Evolutionary conservation across 2,797 vertebrate genomes (phyloP).

Genomic region (Silurus lanzhouensis): DNA sequence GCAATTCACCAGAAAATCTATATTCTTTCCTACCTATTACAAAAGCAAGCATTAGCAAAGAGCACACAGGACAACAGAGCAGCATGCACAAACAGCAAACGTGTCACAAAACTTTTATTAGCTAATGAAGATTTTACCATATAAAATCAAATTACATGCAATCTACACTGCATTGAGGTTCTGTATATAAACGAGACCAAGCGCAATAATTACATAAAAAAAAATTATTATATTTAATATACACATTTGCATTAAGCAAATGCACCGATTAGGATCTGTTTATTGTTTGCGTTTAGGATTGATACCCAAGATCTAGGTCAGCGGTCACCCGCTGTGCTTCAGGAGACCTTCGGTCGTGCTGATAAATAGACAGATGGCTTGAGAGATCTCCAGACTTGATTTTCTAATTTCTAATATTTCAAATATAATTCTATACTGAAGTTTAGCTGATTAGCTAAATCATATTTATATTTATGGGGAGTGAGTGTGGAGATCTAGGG

Average conservation of each 20-base stretch:
- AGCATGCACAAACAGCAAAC: not conserved
- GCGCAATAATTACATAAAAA: no score
- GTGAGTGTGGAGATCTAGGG: not conserved
- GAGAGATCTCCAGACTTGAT: not conserved
- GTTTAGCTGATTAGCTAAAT: no score
- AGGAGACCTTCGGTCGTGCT: not conserved
- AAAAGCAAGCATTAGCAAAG: not conserved
- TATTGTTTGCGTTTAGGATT: not conserved
- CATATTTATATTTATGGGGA: no score
- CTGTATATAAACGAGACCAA: not conserved
- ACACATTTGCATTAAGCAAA: not conserved
- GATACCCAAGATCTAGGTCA: slow-evolving; percentile 19
- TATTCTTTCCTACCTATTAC: not conserved
- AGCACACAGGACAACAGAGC: not conserved
- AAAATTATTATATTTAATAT: not conserved
- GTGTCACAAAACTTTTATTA: not conserved
- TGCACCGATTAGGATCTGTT: not conserved
- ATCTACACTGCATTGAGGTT: no score
- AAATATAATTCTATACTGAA: not conserved
- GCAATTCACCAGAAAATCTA: not conserved
- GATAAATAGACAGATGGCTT: not conserved
- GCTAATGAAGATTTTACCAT: not conserved
- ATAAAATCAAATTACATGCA: not conserved
- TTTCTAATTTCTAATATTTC: not conserved
- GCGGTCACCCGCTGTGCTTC: not conserved